Evolutionary conservation across 1,140 invertebrate genomes (phyloP).

Genomic region (Eriocheir sinensis): DNA sequence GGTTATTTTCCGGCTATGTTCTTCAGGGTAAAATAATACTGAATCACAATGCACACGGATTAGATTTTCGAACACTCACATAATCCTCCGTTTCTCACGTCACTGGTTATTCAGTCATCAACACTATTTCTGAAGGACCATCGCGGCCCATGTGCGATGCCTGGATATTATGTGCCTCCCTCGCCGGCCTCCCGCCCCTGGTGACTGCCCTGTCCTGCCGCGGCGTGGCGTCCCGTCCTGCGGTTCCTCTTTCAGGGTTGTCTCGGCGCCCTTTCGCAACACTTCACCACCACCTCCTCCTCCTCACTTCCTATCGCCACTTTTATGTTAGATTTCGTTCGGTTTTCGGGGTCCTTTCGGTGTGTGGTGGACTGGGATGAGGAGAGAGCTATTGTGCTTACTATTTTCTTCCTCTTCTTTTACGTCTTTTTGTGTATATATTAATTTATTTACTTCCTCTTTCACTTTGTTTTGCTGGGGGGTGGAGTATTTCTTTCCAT

Average conservation of each 20-base stretch:
- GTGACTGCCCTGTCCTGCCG: slow-evolving; percentile 40
- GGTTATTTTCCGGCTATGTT: no score
- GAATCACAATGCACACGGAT: no score
- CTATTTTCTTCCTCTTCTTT: background rate
- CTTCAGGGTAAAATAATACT: no score
- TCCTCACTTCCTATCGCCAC: background rate
- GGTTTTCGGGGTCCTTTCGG: background rate
- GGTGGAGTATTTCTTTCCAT: background rate
- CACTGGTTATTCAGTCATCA: background rate
- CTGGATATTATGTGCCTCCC: background rate
- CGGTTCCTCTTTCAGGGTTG: background rate
- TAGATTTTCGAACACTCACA: no score
- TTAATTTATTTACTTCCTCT: background rate
- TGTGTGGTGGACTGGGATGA: background rate
- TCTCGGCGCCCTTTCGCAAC: slow-evolving; percentile 32
- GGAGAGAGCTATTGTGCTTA: background rate
- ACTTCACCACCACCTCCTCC: background rate
- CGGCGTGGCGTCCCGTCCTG: background rate
- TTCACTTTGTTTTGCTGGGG: background rate
- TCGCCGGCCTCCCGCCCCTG: slow-evolving; percentile 31
- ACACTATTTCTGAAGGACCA: background rate
- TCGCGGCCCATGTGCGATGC: no score
- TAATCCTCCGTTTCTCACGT: no score
- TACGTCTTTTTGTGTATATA: no score
- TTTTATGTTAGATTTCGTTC: slow-evolving; percentile 1